Conservation (phyloP, 2,113 vertebrate genomes). For the Mastomys coucha region DNA sequence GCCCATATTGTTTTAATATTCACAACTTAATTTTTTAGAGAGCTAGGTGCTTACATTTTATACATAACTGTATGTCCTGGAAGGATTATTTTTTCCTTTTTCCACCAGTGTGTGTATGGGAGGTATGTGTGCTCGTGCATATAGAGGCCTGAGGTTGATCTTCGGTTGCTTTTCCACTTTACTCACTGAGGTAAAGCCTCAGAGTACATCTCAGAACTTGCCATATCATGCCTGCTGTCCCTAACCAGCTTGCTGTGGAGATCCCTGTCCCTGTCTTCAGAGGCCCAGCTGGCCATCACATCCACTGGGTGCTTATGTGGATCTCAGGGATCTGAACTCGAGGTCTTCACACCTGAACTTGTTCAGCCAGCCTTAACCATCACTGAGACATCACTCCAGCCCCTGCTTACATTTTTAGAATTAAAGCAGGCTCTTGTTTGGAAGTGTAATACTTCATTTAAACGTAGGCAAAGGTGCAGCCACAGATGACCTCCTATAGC, state of each 20-base stretch:
- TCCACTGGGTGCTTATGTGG: neutral
- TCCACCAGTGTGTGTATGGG: neutral
- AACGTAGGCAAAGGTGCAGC: neutral
- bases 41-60: conserved; percentile 45
- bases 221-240: neutral
- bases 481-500: neutral
- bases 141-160: neutral
- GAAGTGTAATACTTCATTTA: neutral
- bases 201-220: neutral
- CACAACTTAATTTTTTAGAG: neutral
- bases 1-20: neutral
- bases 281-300: neutral
- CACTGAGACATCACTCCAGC: neutral
- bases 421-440: neutral
- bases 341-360: neutral
- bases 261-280: neutral
- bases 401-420: conserved; percentile 7
- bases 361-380: neutral
- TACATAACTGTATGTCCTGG: neutral
- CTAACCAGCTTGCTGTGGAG: neutral
- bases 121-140: neutral
- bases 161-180: neutral
- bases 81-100: neutral
- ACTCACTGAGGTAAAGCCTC: neutral
- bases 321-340: neutral